These are phyloP conservation scores for Drosophila neotestacea DNA, from an alignment of 2,888 invertebrate genomes.

Conservation along the genomic window DNA sequence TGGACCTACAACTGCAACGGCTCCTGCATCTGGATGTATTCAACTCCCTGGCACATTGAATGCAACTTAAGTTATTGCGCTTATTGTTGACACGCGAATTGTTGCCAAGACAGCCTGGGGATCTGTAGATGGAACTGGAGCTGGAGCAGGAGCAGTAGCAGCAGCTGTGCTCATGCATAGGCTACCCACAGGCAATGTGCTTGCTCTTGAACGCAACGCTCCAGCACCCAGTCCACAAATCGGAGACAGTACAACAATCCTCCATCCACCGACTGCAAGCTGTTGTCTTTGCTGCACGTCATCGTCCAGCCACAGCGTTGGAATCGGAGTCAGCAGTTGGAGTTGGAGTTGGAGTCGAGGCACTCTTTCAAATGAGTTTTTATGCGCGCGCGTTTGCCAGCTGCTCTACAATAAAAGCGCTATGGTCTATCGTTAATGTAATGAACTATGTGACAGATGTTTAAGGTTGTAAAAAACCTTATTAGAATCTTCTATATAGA, in stretches of 20 bases:
- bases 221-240: slow-evolving; percentile 36
- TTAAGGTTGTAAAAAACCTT: too few relatives aligned
- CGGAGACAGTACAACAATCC: slow-evolving; percentile 15
- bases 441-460: background rate
- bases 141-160: slow-evolving; percentile 59
- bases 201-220: slow-evolving; percentile 53
- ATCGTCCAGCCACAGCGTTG: slow-evolving; percentile 48
- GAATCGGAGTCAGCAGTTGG: slow-evolving; percentile 9
- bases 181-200: slow-evolving; percentile 58
- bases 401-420: slow-evolving; percentile 41
- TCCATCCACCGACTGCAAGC: slow-evolving; percentile 21
- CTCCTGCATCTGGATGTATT: slow-evolving; percentile 28
- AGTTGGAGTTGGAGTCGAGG: slow-evolving; percentile 34
- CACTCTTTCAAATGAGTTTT: slow-evolving; percentile 78
- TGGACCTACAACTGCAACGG: slow-evolving; percentile 33
- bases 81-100: slow-evolving; percentile 79
- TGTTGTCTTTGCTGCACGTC: slow-evolving; percentile 57
- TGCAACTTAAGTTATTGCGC: slow-evolving; percentile 78
- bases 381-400: slow-evolving; percentile 64
- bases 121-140: slow-evolving; percentile 10
- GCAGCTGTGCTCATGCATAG: slow-evolving; percentile 71
- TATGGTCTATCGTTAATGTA: slow-evolving; percentile 22
- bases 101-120: slow-evolving; percentile 48
- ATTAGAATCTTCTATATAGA: too few relatives aligned
- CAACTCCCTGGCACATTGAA: slow-evolving; percentile 51